These are phyloP conservation scores for Sitobion miscanthi DNA, from an alignment of 1,140 invertebrate genomes.

Conservation along the genomic window DNA sequence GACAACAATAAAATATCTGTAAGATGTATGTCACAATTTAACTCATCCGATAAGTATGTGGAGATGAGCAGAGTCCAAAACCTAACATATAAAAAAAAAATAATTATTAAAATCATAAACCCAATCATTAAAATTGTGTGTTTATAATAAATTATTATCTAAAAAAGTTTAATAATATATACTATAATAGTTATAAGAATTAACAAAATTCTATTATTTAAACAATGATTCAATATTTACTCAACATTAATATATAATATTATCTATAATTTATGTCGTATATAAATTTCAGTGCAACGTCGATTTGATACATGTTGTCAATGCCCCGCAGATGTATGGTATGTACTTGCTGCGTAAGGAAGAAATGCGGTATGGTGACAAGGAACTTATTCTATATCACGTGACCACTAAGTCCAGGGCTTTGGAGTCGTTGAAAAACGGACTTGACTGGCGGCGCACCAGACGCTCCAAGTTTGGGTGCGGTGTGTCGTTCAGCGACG, in stretches of 20 bases:
- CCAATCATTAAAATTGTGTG: background rate
- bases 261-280: background rate
- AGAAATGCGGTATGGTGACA: background rate
- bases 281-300: background rate
- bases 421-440: background rate
- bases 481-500: constrained; percentile 43
- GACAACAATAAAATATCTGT: too few species aligned
- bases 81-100: too few species aligned
- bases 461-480: background rate
- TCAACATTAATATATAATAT: background rate
- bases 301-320: background rate
- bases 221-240: background rate
- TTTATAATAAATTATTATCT: background rate
- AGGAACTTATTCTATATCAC: background rate
- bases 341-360: constrained; percentile 36
- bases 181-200: background rate
- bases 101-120: too few species aligned
- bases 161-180: background rate
- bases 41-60: too few species aligned
- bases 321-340: constrained; percentile 16
- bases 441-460: constrained; percentile 45
- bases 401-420: background rate
- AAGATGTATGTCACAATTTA: too few species aligned
- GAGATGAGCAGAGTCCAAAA: too few species aligned
- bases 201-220: background rate